phyloP scores from a whole-genome alignment of 2,888 invertebrate genomes.

The Siphonodentalium dalli region DNA sequence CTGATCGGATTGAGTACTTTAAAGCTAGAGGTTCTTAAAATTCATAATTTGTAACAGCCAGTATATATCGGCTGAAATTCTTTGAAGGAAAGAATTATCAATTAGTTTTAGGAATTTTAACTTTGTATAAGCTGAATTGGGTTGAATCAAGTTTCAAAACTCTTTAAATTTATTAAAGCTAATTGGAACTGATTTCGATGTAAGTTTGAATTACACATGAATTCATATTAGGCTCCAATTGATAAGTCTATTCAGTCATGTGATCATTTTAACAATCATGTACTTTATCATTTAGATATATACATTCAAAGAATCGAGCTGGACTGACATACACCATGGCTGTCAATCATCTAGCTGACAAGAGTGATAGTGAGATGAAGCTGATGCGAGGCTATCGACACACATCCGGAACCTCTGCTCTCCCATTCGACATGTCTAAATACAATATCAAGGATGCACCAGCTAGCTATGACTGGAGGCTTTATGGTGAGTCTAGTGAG shows the following conservation, averaged over 20 bases:
- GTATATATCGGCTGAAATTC: too few species aligned
- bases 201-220: too few species aligned
- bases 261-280: neutral
- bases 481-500: slow-evolving; percentile 70
- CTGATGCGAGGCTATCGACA: slow-evolving; percentile 49
- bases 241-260: neutral
- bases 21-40: too few species aligned
- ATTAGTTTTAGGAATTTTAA: too few species aligned
- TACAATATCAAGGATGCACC: slow-evolving; percentile 71
- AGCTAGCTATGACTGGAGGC: slow-evolving; percentile 85
- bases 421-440: slow-evolving; percentile 73
- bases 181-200: too few species aligned
- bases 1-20: too few species aligned
- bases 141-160: too few species aligned
- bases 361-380: slow-evolving; percentile 76
- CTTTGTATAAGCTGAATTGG: too few species aligned
- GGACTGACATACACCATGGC: slow-evolving; percentile 76
- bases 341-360: slow-evolving; percentile 89
- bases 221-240: too few species aligned
- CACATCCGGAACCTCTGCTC: slow-evolving; percentile 72
- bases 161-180: too few species aligned
- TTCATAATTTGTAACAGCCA: too few species aligned
- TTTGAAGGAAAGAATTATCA: too few species aligned
- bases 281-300: slow-evolving; percentile 69
- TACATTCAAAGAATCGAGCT: slow-evolving; percentile 83